Evolutionary conservation across 2,113 vertebrate species (phyloP).

Genomic region (Nycticebus coucang): DNA sequence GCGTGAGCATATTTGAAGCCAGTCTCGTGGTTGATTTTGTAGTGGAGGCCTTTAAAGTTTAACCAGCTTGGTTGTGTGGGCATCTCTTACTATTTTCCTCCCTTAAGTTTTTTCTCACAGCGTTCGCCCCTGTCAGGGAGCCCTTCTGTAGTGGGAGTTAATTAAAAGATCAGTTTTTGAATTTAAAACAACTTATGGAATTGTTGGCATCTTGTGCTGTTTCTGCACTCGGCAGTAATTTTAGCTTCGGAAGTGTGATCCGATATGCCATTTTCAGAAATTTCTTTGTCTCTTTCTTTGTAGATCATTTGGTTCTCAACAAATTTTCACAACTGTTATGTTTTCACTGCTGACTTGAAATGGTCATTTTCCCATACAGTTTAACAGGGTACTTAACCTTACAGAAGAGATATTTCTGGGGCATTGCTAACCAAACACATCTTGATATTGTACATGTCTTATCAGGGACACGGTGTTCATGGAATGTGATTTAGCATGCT

Average conservation of each 20-base stretch:
- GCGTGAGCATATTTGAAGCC: neutral
- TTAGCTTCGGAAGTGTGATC: neutral
- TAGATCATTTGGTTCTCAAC: neutral
- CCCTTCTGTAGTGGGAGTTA: neutral
- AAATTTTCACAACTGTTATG: neutral
- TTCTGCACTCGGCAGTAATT: neutral
- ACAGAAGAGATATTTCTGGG: neutral
- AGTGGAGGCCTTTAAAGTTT: neutral
- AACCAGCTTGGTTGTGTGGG: neutral
- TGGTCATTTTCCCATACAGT: neutral
- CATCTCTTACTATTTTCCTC: neutral
- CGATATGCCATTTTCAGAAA: neutral
- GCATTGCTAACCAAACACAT: neutral
- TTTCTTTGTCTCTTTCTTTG: neutral
- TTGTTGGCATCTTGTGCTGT: neutral
- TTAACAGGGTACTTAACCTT: neutral
- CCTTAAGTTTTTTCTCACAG: neutral
- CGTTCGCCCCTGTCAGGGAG: neutral
- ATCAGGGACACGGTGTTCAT: neutral
- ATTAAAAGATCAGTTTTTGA: neutral
- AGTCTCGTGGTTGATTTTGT: neutral
- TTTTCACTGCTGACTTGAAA: neutral
- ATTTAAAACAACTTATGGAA: neutral
- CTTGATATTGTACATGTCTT: neutral
- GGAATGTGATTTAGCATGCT: neutral